Percentiles rank a stretch among this genome's conserved stretches.
These are phyloP conservation scores for Cataglyphis livida DNA, from an alignment of 2,888 invertebrate genomes.

Conservation along the genomic window DNA sequence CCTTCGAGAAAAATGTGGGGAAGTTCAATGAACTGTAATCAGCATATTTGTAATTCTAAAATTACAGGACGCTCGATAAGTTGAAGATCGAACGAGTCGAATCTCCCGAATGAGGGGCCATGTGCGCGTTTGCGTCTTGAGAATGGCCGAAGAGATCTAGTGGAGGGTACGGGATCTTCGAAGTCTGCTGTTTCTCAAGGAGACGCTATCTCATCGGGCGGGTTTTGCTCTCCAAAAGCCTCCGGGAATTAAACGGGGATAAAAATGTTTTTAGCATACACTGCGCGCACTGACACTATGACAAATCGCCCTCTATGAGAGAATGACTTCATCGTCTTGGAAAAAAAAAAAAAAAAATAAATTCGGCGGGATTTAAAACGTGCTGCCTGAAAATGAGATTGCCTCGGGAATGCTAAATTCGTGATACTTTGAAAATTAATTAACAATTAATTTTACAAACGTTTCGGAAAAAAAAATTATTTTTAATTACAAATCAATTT, in stretches of 20 bases:
- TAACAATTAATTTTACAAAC: not conserved
- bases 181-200: slow-evolving; percentile 83
- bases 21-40: slow-evolving; percentile 74
- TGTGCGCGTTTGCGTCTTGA: slow-evolving; percentile 76
- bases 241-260: slow-evolving; percentile 70
- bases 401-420: not conserved
- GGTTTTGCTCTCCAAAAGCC: slow-evolving; percentile 70
- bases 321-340: slow-evolving; percentile 24
- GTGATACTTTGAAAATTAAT: not conserved
- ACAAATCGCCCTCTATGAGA: slow-evolving; percentile 19
- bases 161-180: slow-evolving; percentile 74
- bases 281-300: slow-evolving; percentile 35
- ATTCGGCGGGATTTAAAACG: slow-evolving; percentile 9
- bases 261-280: slow-evolving; percentile 52
- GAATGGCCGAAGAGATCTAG: slow-evolving; percentile 72
- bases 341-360: not conserved
- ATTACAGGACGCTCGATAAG: slow-evolving; percentile 78
- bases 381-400: not conserved
- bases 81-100: slow-evolving; percentile 68
- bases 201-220: slow-evolving; percentile 78
- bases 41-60: slow-evolving; percentile 81
- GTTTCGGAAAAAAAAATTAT: not conserved
- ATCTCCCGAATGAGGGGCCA: slow-evolving; percentile 75
- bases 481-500: not conserved
- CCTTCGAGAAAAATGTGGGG: not conserved